phyloP scores from a whole-genome alignment of 2,797 vertebrate genomes.

The Chelonia mydas region DNA sequence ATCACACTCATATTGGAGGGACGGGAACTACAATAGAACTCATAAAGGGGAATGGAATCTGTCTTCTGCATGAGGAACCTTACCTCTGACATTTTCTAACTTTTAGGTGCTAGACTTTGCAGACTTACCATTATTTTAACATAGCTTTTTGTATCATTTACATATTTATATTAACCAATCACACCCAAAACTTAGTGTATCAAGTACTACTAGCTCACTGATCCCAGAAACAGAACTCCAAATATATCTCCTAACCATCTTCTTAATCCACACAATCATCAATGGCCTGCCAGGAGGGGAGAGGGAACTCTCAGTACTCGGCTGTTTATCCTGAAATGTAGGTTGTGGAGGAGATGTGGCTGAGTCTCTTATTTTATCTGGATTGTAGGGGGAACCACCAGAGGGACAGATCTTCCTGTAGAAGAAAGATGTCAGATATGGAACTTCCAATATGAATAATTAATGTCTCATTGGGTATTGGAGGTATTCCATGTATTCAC shows the following conservation, averaged over 20 bases:
- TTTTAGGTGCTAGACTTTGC: background rate
- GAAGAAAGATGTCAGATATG: background rate
- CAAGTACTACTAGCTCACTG: background rate
- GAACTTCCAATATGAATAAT: background rate
- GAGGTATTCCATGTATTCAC: background rate
- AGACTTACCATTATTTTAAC: background rate
- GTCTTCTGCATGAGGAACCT: background rate
- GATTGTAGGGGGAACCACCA: background rate
- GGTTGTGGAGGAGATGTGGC: background rate
- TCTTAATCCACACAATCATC: background rate
- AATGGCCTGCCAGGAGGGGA: background rate
- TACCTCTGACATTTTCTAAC: background rate
- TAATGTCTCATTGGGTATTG: background rate
- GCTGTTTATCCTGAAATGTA: background rate
- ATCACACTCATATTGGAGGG: background rate
- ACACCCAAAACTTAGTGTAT: background rate
- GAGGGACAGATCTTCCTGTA: background rate
- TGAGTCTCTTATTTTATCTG: background rate
- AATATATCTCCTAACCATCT: background rate
- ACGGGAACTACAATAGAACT: background rate
- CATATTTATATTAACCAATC: background rate
- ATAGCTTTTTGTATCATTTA: background rate
- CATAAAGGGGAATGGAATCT: background rate
- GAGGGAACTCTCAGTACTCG: fast-evolving
- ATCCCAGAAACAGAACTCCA: background rate